Evolutionary conservation across 2,888 invertebrate genomes (phyloP).

Genomic region (Osmoderma eremita): DNA sequence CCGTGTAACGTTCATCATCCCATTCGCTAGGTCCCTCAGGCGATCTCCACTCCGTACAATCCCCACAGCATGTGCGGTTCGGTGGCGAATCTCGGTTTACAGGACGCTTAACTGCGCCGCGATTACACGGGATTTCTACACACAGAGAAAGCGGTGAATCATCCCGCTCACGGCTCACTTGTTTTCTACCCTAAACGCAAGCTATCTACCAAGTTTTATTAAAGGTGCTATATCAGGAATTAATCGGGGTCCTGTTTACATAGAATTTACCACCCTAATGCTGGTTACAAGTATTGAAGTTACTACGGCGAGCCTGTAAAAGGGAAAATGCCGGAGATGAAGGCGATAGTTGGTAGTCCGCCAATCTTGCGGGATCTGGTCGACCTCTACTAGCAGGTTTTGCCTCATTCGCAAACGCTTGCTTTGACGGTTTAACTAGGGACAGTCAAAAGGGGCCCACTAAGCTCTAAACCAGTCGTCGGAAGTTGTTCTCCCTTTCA

Average conservation of each 20-base stretch:
- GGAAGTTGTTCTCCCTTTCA: too few relatives aligned
- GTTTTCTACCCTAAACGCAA: conserved; percentile 47
- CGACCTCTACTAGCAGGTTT: conserved; percentile 11
- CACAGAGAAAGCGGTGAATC: conserved; percentile 49
- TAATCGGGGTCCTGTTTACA: conserved; percentile 37
- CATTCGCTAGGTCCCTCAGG: conserved; percentile 11
- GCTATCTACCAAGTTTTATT: conserved; percentile 51
- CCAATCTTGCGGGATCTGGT: conserved; percentile 22
- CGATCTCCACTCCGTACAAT: neutral
- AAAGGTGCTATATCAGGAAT: conserved; percentile 48
- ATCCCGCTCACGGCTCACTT: conserved; percentile 51
- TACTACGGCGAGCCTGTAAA: neutral
- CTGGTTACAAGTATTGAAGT: neutral
- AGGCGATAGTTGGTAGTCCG: conserved; percentile 16
- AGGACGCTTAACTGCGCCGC: conserved; percentile 51
- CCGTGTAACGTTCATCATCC: conserved; percentile 37
- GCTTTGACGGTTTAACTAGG: conserved; percentile 20
- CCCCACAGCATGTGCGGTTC: conserved; percentile 39
- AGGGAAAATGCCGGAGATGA: neutral
- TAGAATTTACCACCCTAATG: conserved; percentile 29
- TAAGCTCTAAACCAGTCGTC: too few relatives aligned
- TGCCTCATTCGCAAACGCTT: conserved; percentile 22
- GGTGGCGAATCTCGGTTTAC: conserved; percentile 48
- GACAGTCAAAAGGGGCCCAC: too few relatives aligned
- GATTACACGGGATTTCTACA: conserved; percentile 47